Conservation (phyloP, 2,113 vertebrate species). For the Otolemur garnettii region DNA sequence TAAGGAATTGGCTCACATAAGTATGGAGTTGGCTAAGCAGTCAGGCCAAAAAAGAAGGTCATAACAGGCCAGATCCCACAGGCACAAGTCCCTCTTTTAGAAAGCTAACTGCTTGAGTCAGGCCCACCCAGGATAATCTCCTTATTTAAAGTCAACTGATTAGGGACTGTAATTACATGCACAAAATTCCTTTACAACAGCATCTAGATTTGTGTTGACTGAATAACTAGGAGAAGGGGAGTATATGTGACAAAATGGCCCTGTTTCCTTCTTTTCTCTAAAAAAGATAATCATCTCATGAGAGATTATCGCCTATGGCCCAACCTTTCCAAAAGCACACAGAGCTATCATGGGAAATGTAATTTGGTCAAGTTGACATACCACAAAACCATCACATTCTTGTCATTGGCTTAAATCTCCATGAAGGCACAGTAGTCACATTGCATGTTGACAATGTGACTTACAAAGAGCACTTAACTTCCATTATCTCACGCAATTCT, state of each 20-base stretch:
- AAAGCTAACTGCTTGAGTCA: not conserved
- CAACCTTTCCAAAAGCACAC: not conserved
- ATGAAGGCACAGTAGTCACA: not conserved
- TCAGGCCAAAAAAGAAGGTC: not conserved
- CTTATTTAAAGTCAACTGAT: slow-evolving; percentile 17
- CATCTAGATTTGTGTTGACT: not conserved
- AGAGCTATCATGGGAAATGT: not conserved
- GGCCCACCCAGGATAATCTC: not conserved
- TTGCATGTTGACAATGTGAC: too few relatives aligned
- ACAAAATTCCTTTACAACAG: not conserved
- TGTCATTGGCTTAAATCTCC: not conserved
- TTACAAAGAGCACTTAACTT: not conserved
- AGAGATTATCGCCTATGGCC: not conserved
- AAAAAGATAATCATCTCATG: not conserved
- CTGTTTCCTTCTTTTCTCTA: not conserved
- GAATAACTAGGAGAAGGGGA: not conserved
- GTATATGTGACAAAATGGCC: not conserved
- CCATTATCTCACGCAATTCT: not conserved
- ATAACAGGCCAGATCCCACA: not conserved
- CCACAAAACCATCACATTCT: not conserved
- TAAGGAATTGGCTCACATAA: not conserved
- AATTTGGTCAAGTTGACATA: not conserved
- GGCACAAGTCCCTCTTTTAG: not conserved
- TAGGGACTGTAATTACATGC: not conserved
- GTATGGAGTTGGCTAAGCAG: not conserved